phyloP scores from a whole-genome alignment of 2,888 invertebrate species.

The Tridacna gigas region DNA sequence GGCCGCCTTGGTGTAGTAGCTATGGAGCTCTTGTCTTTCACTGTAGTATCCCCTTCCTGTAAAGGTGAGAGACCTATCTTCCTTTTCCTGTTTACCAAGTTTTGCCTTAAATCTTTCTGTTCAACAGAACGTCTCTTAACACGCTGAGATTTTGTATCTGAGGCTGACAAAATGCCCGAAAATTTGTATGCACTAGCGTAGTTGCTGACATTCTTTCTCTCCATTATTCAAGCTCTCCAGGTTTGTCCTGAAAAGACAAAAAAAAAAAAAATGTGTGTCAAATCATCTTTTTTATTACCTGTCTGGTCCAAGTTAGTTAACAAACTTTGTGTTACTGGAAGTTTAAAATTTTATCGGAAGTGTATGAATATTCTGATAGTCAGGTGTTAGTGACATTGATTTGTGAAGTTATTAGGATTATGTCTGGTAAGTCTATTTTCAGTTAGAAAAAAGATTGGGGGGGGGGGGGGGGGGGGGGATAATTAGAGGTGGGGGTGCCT shows the following conservation, averaged over 20 bases:
- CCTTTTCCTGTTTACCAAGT: slow-evolving; percentile 68
- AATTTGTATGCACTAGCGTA: slow-evolving; percentile 64
- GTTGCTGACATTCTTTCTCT: slow-evolving; percentile 35
- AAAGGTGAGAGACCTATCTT: slow-evolving; percentile 75
- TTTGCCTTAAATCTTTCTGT: slow-evolving; percentile 68
- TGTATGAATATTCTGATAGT: no score
- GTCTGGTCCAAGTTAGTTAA: no score
- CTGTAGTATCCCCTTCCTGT: slow-evolving; percentile 57
- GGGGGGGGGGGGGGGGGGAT: no score
- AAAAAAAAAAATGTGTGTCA: neutral
- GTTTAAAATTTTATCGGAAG: no score
- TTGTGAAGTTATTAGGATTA: no score
- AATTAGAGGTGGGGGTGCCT: no score
- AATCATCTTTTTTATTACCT: no score
- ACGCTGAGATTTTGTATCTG: slow-evolving; percentile 57
- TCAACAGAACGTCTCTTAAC: slow-evolving; percentile 73
- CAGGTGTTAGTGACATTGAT: no score
- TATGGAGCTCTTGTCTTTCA: slow-evolving; percentile 50
- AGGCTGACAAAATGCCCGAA: slow-evolving; percentile 40
- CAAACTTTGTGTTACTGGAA: no score
- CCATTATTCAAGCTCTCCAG: neutral
- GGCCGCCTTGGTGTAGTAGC: slow-evolving; percentile 65
- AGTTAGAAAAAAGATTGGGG: no score
- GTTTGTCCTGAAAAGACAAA: neutral
- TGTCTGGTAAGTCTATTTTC: no score